phyloP scores from a whole-genome alignment of 2,888 invertebrate genomes.

The Acrobasis suavella region DNA sequence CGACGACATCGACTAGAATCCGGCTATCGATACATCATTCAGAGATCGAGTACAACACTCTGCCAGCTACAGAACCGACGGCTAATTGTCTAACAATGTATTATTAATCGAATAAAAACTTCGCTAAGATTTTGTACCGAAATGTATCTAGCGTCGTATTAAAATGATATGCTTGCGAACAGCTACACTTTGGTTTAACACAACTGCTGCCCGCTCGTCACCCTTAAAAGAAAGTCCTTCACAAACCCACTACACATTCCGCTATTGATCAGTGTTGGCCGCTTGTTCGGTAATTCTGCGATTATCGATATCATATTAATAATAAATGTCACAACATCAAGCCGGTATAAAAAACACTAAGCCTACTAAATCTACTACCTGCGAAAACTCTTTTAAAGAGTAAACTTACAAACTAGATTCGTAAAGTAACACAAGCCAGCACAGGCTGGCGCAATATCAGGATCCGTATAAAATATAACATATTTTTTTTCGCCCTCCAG shows the following conservation, averaged over 20 bases:
- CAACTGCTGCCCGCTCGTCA: slow-evolving; percentile 64
- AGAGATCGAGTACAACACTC: slow-evolving; percentile 37
- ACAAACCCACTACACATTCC: slow-evolving; percentile 76
- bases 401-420: slow-evolving; percentile 75
- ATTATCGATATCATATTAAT: slow-evolving; percentile 68
- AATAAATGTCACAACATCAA: slow-evolving; percentile 82
- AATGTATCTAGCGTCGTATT: slow-evolving; percentile 75
- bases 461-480: slow-evolving; percentile 79
- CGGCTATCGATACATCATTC: slow-evolving; percentile 43
- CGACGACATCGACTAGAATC: slow-evolving; percentile 64
- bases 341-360: slow-evolving; percentile 83
- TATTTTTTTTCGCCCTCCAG: slow-evolving; percentile 65
- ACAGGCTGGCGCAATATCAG: slow-evolving; percentile 60
- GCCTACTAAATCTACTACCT: slow-evolving; percentile 82
- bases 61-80: slow-evolving; percentile 63
- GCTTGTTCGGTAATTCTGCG: slow-evolving; percentile 67
- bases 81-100: slow-evolving; percentile 77
- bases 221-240: slow-evolving; percentile 47
- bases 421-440: slow-evolving; percentile 74
- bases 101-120: slow-evolving; percentile 74
- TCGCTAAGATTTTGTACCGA: slow-evolving; percentile 77
- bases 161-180: slow-evolving; percentile 80
- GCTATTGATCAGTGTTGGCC: slow-evolving; percentile 72
- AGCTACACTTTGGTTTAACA: slow-evolving; percentile 78
- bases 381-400: slow-evolving; percentile 82